A percentile compares a stretch with the other conserved stretches of the same genome.
These are phyloP conservation scores for Piscicola geometra DNA, from an alignment of 2,888 invertebrate genomes.

Conservation along the genomic window DNA sequence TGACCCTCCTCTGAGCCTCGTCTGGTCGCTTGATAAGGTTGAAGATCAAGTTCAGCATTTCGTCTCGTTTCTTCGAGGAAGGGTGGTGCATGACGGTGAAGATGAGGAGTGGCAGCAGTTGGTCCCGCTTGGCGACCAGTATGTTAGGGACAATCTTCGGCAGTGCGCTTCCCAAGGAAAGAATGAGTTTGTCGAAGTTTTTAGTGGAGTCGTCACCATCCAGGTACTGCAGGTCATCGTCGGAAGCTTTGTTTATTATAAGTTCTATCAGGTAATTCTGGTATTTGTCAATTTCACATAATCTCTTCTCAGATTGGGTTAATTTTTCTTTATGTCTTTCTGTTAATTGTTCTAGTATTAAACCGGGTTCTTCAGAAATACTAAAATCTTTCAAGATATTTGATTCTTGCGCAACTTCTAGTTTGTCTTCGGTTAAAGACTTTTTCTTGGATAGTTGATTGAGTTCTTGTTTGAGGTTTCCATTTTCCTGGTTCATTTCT, in stretches of 20 bases:
- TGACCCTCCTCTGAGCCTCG: conserved; percentile 63
- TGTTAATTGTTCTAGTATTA: not conserved
- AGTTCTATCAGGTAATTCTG: conserved; percentile 12
- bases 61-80: conserved; percentile 62
- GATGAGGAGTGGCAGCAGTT: conserved; percentile 66
- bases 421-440: no score
- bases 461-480: conserved; percentile 8
- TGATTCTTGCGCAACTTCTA: not conserved
- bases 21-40: conserved; percentile 70
- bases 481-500: conserved; percentile 15
- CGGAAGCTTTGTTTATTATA: not conserved
- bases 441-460: not conserved
- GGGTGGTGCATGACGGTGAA: conserved; percentile 64
- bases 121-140: conserved; percentile 66
- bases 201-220: not conserved
- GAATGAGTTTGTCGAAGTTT: conserved; percentile 53
- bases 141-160: conserved; percentile 67
- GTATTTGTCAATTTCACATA: not conserved
- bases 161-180: conserved; percentile 61
- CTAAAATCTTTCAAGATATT: not conserved
- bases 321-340: not conserved
- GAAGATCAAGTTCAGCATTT: conserved; percentile 65
- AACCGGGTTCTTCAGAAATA: not conserved
- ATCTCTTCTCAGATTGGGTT: not conserved
- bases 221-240: not conserved